Percentiles rank a stretch among this genome's conserved stretches.
Conservation (phyloP, 2,113 vertebrate species). For the Clarias magur region DNA sequence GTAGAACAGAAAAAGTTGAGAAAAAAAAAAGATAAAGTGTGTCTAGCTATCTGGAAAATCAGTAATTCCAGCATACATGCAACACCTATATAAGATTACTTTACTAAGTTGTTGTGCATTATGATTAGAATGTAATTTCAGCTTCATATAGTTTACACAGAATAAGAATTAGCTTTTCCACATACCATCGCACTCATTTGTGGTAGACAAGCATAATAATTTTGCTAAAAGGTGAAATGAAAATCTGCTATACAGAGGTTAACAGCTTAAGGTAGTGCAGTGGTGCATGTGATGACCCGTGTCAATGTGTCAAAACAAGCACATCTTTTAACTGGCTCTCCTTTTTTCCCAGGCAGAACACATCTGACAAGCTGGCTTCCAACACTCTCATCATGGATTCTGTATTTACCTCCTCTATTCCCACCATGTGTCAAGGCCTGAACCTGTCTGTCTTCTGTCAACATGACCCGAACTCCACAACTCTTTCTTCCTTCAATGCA, state of each 20-base stretch:
- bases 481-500: not conserved
- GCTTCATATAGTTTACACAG: not conserved
- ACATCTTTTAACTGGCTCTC: not conserved
- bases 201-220: not conserved
- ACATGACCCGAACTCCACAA: conserved; percentile 40
- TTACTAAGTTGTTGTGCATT: not conserved
- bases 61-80: not conserved
- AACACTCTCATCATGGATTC: conserved; percentile 42
- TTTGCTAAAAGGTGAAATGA: not conserved
- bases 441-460: conserved; percentile 49
- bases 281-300: not conserved
- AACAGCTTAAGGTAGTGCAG: not conserved
- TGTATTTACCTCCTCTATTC: conserved; percentile 35
- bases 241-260: not conserved
- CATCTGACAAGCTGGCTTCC: conserved; percentile 3
- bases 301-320: not conserved
- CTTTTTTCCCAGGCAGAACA: conserved; percentile 24
- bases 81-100: not conserved
- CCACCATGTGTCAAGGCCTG: conserved; percentile 37
- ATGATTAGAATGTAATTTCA: not conserved
- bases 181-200: not conserved
- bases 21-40: not conserved
- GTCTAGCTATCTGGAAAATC: not conserved
- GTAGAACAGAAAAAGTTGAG: not conserved
- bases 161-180: not conserved